Evolutionary conservation across 2,888 invertebrate genomes (phyloP).

Genomic region (Tethea ocularis): DNA sequence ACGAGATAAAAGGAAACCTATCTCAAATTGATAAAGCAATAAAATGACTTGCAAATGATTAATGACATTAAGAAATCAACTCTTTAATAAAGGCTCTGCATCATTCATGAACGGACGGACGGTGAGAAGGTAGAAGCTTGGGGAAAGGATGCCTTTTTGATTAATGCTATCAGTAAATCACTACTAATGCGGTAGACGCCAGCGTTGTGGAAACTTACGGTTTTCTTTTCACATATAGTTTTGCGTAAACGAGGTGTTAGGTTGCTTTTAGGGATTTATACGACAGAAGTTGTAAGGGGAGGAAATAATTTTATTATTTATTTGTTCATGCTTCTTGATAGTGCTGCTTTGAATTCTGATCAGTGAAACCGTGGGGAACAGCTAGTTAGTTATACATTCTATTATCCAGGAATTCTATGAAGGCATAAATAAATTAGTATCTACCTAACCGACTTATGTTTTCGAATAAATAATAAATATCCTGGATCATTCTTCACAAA

Average conservation of each 20-base stretch:
- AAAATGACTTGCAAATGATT: conserved; percentile 5
- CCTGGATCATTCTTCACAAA: too few relatives aligned
- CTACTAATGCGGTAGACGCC: conserved; percentile 49
- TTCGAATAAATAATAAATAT: too few relatives aligned
- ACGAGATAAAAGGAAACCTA: not conserved
- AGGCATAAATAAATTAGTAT: too few relatives aligned
- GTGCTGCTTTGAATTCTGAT: conserved; percentile 3
- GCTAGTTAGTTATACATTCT: too few relatives aligned
- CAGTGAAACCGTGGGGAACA: not conserved
- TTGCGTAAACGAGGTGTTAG: conserved; percentile 38
- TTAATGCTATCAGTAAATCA: conserved; percentile 68
- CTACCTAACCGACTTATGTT: too few relatives aligned
- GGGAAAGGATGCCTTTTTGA: conserved; percentile 45
- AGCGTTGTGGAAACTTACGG: conserved; percentile 38
- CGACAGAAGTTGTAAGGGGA: conserved; percentile 1
- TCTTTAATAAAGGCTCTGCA: conserved; percentile 26
- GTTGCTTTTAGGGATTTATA: conserved; percentile 14
- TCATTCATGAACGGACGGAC: conserved; percentile 25
- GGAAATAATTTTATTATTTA: conserved; percentile 6
- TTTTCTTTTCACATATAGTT: conserved; percentile 37
- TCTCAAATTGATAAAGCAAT: conserved; percentile 1
- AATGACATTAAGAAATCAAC: conserved; percentile 15
- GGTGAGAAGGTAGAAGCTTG: conserved; percentile 10
- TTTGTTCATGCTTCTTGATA: not conserved
- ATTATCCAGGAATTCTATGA: not conserved